Evolutionary conservation across 2,797 vertebrate species (phyloP).

Genomic region (Sebastiscus tertius): DNA sequence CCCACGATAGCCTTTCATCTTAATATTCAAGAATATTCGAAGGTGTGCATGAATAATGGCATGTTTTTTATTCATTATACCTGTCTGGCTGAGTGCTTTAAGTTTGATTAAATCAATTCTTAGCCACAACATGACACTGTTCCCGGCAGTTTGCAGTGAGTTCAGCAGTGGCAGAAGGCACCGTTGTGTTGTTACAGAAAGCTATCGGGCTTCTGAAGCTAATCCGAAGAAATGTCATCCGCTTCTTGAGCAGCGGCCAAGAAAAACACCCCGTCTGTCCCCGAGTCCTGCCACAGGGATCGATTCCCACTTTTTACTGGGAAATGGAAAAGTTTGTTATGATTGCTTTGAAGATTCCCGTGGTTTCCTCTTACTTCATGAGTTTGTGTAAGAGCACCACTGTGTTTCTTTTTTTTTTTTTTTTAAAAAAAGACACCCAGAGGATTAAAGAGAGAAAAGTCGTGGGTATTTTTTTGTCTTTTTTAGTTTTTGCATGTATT

Average conservation of each 20-base stretch:
- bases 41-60: background rate
- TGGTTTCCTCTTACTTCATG: slow-evolving; percentile 76
- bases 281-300: slow-evolving; percentile 72
- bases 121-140: slow-evolving; percentile 7
- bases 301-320: slow-evolving; percentile 75
- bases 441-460: slow-evolving; percentile 51
- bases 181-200: slow-evolving; percentile 61
- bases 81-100: background rate
- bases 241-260: slow-evolving; percentile 77
- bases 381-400: slow-evolving; percentile 60
- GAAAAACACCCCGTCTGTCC: slow-evolving; percentile 72
- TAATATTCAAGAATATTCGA: background rate
- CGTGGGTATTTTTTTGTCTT: slow-evolving; percentile 52
- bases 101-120: slow-evolving; percentile 3
- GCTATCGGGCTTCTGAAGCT: slow-evolving; percentile 68
- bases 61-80: background rate
- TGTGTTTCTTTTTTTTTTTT: slow-evolving; percentile 71
- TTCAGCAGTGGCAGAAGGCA: slow-evolving; percentile 51
- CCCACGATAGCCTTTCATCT: background rate
- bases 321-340: slow-evolving; percentile 82
- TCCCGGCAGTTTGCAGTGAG: slow-evolving; percentile 16
- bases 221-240: slow-evolving; percentile 78
- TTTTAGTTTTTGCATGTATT: slow-evolving; percentile 39
- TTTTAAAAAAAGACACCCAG: slow-evolving; percentile 63
- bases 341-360: slow-evolving; percentile 80